Base-by-base conservation (phyloP, 2,888 invertebrate species). In the Halictus quadricinctus region DNA sequence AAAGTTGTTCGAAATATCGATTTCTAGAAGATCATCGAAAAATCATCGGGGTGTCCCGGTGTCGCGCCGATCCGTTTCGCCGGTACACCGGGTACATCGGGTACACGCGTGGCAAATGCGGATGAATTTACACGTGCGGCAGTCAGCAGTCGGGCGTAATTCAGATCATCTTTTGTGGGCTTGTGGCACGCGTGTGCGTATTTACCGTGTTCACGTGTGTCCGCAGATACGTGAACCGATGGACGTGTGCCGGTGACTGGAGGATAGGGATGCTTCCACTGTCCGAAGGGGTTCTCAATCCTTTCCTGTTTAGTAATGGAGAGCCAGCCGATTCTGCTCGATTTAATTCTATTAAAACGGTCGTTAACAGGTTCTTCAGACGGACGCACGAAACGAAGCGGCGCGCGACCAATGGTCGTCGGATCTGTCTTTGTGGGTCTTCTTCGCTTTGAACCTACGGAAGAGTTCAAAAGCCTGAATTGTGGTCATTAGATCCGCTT, bases 121-220 rank as follows among this genome's bases (percentile, higher is more conserved):
- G 91, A 91, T 92, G 90, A 90, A 92, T 92, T 92, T 91, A 90
- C 92, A 93, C 91, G 92, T 92, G 92, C 86, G 86, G 86, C 87
- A 89, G 83, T 89, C 89, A 90, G 91, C 91, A 90, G 89, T 91
- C 82, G 88, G 87, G 88, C 90, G 92, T 93, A 93, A 93, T 93
- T 93, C 88, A 86, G 86, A 87, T 90, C 88, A 86, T 89, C 88
- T 87, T 91, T 84, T 81, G 87, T 87, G 87, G 88, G 86, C 77
- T 82, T 87, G 84, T 77, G 83, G 81, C 79, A 79, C 80, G 72
- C 84, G 84, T 81, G 87, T 79, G 76, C 69, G 83, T 74, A 66
- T 73, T 72, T 80, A 46, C 21, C 43, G 70, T 79, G 89, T 89
- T 88, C 88, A 25, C 60, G 60, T 60, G 25, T 60, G 60, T 60